Evolutionary conservation across 2,113 vertebrate genomes (phyloP).

Genomic region (Pantherophis guttatus): DNA sequence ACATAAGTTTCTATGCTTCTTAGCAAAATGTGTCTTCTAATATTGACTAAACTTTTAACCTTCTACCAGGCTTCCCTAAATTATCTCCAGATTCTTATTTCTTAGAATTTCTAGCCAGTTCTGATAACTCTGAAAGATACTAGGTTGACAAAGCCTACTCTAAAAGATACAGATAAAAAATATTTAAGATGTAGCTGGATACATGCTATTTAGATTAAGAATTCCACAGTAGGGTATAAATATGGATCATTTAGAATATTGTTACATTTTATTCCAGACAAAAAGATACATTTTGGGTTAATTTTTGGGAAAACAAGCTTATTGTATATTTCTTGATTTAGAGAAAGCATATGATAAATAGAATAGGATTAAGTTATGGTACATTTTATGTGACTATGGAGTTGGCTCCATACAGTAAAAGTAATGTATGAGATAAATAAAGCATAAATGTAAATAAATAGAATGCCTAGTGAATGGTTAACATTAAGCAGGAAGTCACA

Average conservation of each 20-base stretch:
- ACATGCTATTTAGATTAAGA: neutral
- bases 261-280: neutral
- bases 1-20: neutral
- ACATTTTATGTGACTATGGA: neutral
- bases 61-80: neutral
- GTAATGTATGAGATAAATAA: neutral
- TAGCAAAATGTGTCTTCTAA: neutral
- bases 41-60: neutral
- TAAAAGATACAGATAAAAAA: neutral
- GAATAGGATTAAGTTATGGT: neutral
- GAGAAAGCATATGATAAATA: neutral
- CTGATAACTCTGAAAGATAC: neutral
- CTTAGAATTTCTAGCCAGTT: neutral
- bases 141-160: neutral
- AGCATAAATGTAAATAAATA: neutral
- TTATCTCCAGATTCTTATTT: neutral
- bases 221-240: neutral
- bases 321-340: neutral
- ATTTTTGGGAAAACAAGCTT: neutral
- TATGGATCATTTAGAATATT: neutral
- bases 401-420: neutral
- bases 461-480: neutral
- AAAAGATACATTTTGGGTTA: neutral
- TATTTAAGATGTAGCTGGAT: neutral
- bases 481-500: neutral